Evolutionary conservation across 2,797 vertebrate genomes (phyloP), one percentile per base, ranked within the genome.

Genomic region (Loriculus beryllinus): DNA sequence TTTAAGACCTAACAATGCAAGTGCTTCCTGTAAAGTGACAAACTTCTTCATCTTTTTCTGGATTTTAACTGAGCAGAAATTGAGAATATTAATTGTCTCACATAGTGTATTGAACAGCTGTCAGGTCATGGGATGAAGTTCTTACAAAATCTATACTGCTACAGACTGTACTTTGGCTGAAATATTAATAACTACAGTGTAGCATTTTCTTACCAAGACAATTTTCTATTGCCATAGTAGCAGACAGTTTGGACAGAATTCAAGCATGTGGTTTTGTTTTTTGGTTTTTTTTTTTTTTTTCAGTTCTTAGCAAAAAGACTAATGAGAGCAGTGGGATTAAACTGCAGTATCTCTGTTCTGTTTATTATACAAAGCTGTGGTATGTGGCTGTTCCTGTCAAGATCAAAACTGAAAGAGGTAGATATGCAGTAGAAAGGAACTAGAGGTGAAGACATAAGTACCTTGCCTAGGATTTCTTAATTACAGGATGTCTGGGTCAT

Each of bases 151-250:
- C 35, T 65, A 14, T 31, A 12, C 47, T 89, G 71, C n/a, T 86
- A 7, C 39, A 65, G 79, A 40, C 35, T 59, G 29, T 39, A 47
- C 65, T 89, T 56, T 69, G 56, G 9, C 63, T 93, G 74, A 90
- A 80, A 67, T 79, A 28, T 83, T 72, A 63, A n/a, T 40, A 56
- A 43, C 57, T 35, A 51, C 9, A 25, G 21, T 60, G 31, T 52
- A 82, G 45, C 81, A 62, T 86, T 95, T 93, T 86, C 74, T 72
- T 82, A 83, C 33, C 2, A 60, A 63, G 35, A 70, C 37, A 6
- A 52, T 81, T 90, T 92, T 87, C 23, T 56, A 33, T 88, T 95
- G 86, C 81, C 75, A 49, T 90, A 64, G 83, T 76, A 88, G 74
- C 85, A 91, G 91, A 84, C 70, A 76, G 31, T 87, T 80, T 94